Conservation (phyloP, 2,888 invertebrate species). For the Cotesia congregata region DNA sequence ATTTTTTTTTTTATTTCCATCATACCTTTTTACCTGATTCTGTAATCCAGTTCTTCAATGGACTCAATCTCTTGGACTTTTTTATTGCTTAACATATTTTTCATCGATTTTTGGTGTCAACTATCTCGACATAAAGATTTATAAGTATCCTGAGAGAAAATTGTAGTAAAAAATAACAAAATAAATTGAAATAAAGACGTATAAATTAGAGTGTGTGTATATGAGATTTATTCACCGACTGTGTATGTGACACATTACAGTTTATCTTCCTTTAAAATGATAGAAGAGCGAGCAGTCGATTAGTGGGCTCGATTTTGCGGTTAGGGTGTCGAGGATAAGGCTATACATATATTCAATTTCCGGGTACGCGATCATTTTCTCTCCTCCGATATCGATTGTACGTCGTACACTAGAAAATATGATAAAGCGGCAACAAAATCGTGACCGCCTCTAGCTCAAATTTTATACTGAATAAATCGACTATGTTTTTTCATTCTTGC, state of each 20-base stretch:
- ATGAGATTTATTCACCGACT: slow-evolving; percentile 8
- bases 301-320: slow-evolving; percentile 34
- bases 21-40: too few species aligned
- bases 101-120: background rate
- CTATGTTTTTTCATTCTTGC: background rate
- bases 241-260: slow-evolving; percentile 5
- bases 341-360: slow-evolving; percentile 30
- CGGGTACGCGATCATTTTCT: slow-evolving; percentile 29
- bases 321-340: slow-evolving; percentile 23
- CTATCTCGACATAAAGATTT: background rate
- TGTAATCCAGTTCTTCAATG: too few species aligned
- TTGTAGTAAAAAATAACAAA: background rate
- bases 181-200: background rate
- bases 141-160: background rate
- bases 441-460: slow-evolving; percentile 20
- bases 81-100: background rate
- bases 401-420: slow-evolving; percentile 31
- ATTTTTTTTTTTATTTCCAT: too few species aligned
- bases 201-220: slow-evolving; percentile 7
- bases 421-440: slow-evolving; percentile 28
- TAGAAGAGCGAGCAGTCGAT: slow-evolving; percentile 28
- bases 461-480: slow-evolving; percentile 4
- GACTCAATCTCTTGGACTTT: too few species aligned
- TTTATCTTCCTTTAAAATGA: slow-evolving; percentile 25
- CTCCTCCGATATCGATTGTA: slow-evolving; percentile 33